These are phyloP conservation scores for Drosophila macrospina DNA, from an alignment of 2,888 invertebrate genomes.

Conservation along the genomic window DNA sequence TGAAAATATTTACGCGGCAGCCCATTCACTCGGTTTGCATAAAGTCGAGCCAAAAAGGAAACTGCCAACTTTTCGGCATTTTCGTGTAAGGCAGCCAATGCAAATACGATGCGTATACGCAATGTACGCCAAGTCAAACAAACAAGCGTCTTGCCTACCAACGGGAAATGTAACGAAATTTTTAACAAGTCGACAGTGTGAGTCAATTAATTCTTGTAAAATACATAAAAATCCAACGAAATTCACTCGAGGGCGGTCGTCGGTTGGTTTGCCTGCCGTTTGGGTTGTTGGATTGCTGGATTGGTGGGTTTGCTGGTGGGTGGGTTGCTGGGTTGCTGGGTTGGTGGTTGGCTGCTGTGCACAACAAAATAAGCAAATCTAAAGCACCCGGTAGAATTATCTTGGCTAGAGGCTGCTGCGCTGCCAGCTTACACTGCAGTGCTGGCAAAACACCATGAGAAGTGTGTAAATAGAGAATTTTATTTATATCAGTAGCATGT, in stretches of 20 bases:
- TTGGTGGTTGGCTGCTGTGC: neutral
- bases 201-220: conserved; percentile 75
- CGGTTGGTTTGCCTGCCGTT: conserved; percentile 2
- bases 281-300: neutral
- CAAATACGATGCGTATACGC: conserved; percentile 67
- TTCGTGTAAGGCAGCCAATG: conserved; percentile 35
- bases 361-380: conserved; percentile 51
- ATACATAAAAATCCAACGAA: conserved; percentile 56
- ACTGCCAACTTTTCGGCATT: conserved; percentile 24
- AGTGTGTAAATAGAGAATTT: conserved; percentile 78
- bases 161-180: conserved; percentile 50
- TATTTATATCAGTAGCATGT: conserved; percentile 62
- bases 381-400: conserved; percentile 67
- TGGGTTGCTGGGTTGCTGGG: neutral
- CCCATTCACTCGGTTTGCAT: conserved; percentile 48
- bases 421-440: conserved; percentile 8
- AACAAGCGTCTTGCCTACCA: conserved; percentile 56
- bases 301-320: neutral
- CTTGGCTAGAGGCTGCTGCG: conserved; percentile 9
- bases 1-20: conserved; percentile 68
- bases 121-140: conserved; percentile 59
- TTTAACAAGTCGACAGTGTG: conserved; percentile 67
- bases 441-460: conserved; percentile 49
- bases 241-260: conserved; percentile 35
- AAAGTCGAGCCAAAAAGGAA: conserved; percentile 45